Conservation (phyloP, 2,113 vertebrate genomes). For the Noctilio leporinus region DNA sequence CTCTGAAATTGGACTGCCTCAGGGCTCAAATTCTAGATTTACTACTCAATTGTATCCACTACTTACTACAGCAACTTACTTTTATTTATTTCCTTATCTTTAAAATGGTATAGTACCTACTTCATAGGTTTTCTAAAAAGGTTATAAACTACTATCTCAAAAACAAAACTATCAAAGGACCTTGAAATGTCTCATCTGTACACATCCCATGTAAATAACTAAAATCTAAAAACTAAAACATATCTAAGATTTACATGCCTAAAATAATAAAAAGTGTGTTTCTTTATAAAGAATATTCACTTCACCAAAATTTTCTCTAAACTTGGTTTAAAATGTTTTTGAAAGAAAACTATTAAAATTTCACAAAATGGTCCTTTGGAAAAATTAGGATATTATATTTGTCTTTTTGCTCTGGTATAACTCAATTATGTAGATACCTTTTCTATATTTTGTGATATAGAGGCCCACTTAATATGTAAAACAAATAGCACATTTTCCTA, state of each 20-base stretch:
- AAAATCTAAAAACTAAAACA: not conserved
- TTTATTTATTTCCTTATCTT: conserved; percentile 26
- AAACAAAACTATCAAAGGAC: not conserved
- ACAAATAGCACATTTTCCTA: not conserved
- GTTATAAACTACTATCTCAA: not conserved
- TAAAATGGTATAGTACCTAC: not conserved
- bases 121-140: not conserved
- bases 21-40: not conserved
- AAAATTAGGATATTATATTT: not conserved
- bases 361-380: not conserved
- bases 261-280: not conserved
- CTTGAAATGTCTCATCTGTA: not conserved
- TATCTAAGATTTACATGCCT: conserved; percentile 14
- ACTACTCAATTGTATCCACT: not conserved
- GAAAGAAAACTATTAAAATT: conserved; percentile 43
- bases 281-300: conserved; percentile 50
- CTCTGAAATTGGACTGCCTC: not conserved
- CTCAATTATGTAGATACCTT: not conserved
- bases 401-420: not conserved
- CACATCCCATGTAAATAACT: not conserved
- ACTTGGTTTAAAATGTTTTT: not conserved
- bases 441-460: conserved; percentile 14
- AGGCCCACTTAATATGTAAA: not conserved
- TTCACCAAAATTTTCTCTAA: conserved; percentile 36
- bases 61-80: not conserved